A percentile compares a stretch with the other conserved stretches of the same genome.
These are phyloP conservation scores for Dione vanillae DNA, from an alignment of 2,888 invertebrate genomes.

Conservation along the genomic window DNA sequence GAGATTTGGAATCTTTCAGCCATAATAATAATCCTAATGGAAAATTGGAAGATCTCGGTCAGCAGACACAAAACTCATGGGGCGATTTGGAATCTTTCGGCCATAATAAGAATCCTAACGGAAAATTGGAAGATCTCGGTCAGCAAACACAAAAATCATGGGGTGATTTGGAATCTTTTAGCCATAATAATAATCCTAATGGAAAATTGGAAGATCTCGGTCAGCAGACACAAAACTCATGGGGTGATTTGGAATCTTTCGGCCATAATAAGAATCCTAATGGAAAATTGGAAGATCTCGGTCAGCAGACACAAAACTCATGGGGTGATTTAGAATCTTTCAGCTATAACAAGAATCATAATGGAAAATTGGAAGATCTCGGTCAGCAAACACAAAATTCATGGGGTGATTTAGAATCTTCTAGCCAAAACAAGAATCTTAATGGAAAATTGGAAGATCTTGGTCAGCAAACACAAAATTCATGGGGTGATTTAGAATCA, in stretches of 20 bases:
- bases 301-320: conserved; percentile 48
- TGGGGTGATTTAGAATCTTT: conserved; percentile 38
- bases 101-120: not conserved
- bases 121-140: conserved; percentile 45
- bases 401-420: conserved; percentile 34
- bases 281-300: conserved; percentile 28
- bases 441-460: conserved; percentile 51
- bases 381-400: conserved; percentile 52
- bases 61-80: conserved; percentile 51
- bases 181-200: not conserved
- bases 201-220: conserved; percentile 46
- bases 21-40: not conserved
- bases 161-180: conserved; percentile 14
- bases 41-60: conserved; percentile 45
- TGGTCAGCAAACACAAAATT: conserved; percentile 53
- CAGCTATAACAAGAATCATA: no score
- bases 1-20: not conserved
- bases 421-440: conserved; percentile 49
- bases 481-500: conserved; percentile 34
- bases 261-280: not conserved
- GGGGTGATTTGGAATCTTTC: conserved; percentile 37
- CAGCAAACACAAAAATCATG: conserved; percentile 42
- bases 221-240: conserved; percentile 35
- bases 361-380: not conserved
- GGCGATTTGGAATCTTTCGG: conserved; percentile 38